Evolutionary conservation across 2,113 vertebrate genomes (phyloP).

Genomic region (Phaetusa simplex): DNA sequence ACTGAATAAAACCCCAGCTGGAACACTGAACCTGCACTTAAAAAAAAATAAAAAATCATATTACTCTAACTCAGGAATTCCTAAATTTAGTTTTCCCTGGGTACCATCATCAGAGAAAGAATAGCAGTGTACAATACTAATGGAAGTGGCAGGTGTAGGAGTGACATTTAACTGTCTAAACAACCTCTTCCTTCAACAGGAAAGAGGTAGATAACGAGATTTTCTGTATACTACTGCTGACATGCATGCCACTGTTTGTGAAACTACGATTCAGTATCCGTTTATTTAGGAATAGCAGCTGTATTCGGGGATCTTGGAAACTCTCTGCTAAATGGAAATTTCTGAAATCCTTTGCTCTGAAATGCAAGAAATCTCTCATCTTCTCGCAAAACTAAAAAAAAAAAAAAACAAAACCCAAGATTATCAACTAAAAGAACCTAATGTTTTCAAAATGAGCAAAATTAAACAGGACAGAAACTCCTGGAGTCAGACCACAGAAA

Average conservation of each 20-base stretch:
- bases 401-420: neutral
- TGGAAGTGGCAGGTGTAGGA: conserved; percentile 17
- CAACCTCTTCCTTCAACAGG: conserved; percentile 8
- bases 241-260: neutral
- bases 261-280: neutral
- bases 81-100: conserved; percentile 8
- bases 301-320: neutral
- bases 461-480: neutral
- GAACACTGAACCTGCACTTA: neutral
- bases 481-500: neutral
- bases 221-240: neutral
- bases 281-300: neutral
- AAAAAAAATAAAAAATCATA: neutral
- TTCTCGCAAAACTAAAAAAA: neutral
- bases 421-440: neutral
- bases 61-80: neutral
- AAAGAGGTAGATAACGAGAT: neutral
- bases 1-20: neutral
- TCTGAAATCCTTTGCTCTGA: neutral
- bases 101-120: neutral
- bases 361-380: neutral
- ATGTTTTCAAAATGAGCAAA: neutral
- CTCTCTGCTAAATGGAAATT: neutral
- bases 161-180: conserved; percentile 7
- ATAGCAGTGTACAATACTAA: neutral